Evolutionary conservation across 2,888 invertebrate genomes (phyloP).

Genomic region (Theodoxus fluviatilis): DNA sequence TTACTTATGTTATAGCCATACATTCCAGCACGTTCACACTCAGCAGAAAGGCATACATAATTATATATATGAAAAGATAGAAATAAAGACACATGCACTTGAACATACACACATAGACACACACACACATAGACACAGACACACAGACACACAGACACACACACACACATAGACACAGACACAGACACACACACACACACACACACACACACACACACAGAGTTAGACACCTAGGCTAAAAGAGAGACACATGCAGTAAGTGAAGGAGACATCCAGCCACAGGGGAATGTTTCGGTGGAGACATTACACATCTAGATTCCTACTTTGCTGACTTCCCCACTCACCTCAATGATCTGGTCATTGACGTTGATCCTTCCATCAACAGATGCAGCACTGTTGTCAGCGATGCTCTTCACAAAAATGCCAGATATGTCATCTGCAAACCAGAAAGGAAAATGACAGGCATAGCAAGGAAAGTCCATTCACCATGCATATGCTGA

Average conservation of each 20-base stretch:
- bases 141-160: neutral
- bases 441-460: neutral
- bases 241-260: too few species aligned
- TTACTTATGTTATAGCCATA: too few species aligned
- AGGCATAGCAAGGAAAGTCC: too few species aligned
- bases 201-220: neutral
- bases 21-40: too few species aligned
- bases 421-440: slow-evolving; percentile 96
- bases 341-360: slow-evolving; percentile 93
- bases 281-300: too few species aligned
- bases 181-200: too few species aligned
- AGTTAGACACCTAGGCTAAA: too few species aligned
- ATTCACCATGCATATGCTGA: too few species aligned
- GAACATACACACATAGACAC: too few species aligned
- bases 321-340: neutral
- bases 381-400: slow-evolving; percentile 92
- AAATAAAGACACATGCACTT: neutral
- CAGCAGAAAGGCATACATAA: neutral
- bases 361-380: slow-evolving; percentile 94
- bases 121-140: neutral
- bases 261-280: too few species aligned
- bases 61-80: neutral
- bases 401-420: slow-evolving; percentile 96
- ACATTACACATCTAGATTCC: neutral
- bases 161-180: neutral